Percentiles rank a stretch among this genome's conserved stretches.
Evolutionary conservation across 92 coral and sea anemone genomes (phyloP).

Genomic region (Phenganax subtilis): DNA sequence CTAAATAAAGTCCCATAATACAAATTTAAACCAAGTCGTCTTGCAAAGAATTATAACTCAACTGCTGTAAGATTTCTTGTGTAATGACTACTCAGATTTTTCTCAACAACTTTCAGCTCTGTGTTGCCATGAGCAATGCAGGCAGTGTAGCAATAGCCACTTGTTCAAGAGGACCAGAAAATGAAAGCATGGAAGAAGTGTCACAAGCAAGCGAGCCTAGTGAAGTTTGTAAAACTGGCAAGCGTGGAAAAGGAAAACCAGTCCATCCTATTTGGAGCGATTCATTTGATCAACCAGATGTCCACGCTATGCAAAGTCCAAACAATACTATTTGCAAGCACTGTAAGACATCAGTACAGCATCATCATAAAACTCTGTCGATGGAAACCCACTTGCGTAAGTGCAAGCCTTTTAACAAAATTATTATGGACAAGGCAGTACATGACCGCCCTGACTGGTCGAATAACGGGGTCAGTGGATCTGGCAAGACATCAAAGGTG

Average conservation of each 20-base stretch:
- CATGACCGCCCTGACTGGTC: constrained; percentile 29
- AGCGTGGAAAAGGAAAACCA: not conserved
- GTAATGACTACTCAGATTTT: not conserved
- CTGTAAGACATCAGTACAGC: not conserved
- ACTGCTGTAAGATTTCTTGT: too few species aligned
- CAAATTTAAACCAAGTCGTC: too few species aligned
- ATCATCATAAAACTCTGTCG: constrained; percentile 25
- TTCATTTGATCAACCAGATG: not conserved
- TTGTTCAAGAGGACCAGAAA: constrained; percentile 6
- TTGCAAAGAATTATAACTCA: too few species aligned
- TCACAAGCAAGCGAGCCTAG: not conserved
- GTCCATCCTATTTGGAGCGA: constrained; percentile 21
- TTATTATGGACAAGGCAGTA: constrained; percentile 22
- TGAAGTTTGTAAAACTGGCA: not conserved
- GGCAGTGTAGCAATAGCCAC: not conserved
- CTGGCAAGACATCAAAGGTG: constrained; percentile 8
- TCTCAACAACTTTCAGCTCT: constrained; percentile 16
- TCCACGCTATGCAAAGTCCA: constrained; percentile 6
- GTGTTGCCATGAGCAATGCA: constrained; percentile 23
- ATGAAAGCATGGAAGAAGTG: not conserved
- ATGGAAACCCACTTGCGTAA: constrained; percentile 24
- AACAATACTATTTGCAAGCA: constrained; percentile 22
- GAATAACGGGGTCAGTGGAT: constrained; percentile 17
- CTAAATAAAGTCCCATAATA: too few species aligned
- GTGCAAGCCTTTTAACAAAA: constrained; percentile 28